Base-by-base conservation (phyloP, 2,113 vertebrate genomes). In the Pelmatolapia mariae region DNA sequence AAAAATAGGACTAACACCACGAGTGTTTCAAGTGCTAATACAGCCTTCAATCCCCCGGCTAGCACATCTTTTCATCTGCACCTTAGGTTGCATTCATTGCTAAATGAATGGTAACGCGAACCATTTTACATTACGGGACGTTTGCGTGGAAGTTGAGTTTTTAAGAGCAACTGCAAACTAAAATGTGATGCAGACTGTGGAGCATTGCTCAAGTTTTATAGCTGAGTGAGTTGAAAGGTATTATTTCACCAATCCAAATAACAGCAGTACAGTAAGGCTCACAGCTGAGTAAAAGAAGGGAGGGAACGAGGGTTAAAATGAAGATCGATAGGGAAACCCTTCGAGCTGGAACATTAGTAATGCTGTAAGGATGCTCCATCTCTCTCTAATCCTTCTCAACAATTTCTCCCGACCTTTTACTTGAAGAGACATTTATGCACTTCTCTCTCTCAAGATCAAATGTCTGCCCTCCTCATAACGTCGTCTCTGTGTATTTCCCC, bases 391-490 rank as follows among this genome's bases (percentile, higher is more conserved):
- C 15, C 78, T 83, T 87, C 82, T 84, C 88, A 76, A 89, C 78
- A 68, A 47, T 86, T 53, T 79, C 18, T 80, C 85, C 80, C 93
- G 92, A 94, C 91, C 89, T 94, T 95, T 95, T 92, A 90, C 90
- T 92, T 93, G 85, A 92, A 86, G 79, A 94, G 89, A 85, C 84
- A 16, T 93, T 95, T 89, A 92, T 85, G 83, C 86, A 89, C 89
- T 91, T 66, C 86, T 86, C 80, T 80, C 54, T 83, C 81, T 85
- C 86, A 82, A 92, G 90, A 94, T 91, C 89, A 92, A 90, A 93
- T 91, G 84, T 92, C 89, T 87, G 87, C 86, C 86, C 78, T 54
- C 38, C 85, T 93, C 87, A 56, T 88, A 80, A 59, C 79, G 76
- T 79, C 73, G 59, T 88, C 56, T 87, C 76, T 33, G n/a, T 84